A percentile compares a stretch with the other conserved stretches of the same genome.
Evolutionary conservation across 1,140 invertebrate species (phyloP).

Genomic region (Vanessa atalanta): DNA sequence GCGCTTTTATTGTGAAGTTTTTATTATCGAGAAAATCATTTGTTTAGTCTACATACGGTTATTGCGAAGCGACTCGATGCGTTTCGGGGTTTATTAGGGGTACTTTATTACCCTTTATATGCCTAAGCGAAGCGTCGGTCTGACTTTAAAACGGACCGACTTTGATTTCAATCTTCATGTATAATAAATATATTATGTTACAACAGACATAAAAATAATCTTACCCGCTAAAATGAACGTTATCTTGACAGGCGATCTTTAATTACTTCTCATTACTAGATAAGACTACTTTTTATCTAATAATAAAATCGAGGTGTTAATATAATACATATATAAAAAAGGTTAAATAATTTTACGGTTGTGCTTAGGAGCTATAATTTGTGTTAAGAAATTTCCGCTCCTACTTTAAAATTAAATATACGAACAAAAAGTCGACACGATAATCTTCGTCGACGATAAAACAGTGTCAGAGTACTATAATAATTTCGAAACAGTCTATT

Average conservation of each 20-base stretch:
- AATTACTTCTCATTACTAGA: constrained; percentile 52
- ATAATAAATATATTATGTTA: constrained; percentile 59
- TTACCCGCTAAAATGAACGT: constrained; percentile 48
- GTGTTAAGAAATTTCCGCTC: constrained; percentile 39
- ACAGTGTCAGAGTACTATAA: constrained; percentile 70
- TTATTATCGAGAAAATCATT: constrained; percentile 76
- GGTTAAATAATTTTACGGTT: background rate
- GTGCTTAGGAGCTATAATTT: constrained; percentile 19
- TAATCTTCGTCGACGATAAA: constrained; percentile 67
- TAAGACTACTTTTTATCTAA: constrained; percentile 39
- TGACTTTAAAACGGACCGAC: constrained; percentile 52
- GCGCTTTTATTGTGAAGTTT: constrained; percentile 78
- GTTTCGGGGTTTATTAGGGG: constrained; percentile 71
- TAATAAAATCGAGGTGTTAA: constrained; percentile 33
- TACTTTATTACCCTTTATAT: constrained; percentile 70
- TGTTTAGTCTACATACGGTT: constrained; percentile 75
- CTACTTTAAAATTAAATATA: constrained; percentile 52
- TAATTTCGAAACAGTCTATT: constrained; percentile 78
- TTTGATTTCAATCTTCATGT: constrained; percentile 65
- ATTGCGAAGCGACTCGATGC: constrained; percentile 65
- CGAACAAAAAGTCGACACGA: constrained; percentile 58
- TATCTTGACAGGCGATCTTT: constrained; percentile 52
- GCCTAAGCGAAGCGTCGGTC: constrained; percentile 51
- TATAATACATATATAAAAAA: constrained; percentile 12
- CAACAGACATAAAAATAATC: constrained; percentile 51